Percentiles rank a stretch among this genome's conserved stretches.
phyloP scores from a whole-genome alignment of 2,888 invertebrate genomes.

The Callyntrura sp. region DNA sequence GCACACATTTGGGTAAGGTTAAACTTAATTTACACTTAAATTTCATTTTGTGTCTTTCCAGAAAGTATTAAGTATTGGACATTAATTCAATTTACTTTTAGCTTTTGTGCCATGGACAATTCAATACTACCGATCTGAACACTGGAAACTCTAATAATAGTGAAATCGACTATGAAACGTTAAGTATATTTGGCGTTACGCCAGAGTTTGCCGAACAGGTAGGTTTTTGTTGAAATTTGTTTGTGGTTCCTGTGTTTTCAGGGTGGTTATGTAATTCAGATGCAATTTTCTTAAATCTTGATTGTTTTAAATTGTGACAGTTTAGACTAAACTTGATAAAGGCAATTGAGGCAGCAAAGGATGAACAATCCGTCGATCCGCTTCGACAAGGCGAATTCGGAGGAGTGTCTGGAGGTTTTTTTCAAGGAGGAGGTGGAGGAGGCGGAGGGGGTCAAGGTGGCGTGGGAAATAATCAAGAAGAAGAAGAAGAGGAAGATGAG shows the following conservation, averaged over 20 bases:
- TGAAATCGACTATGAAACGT: conserved; percentile 61
- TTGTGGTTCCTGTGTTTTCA: too few species aligned
- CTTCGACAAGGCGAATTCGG: conserved; percentile 63
- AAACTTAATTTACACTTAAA: too few species aligned
- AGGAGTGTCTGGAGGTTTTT: conserved; percentile 54
- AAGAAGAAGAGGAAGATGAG: conserved; percentile 42
- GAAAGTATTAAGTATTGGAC: not conserved
- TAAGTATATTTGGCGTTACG: conserved; percentile 54
- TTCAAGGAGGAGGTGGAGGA: conserved; percentile 32
- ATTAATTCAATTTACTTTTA: not conserved
- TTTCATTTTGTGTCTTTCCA: too few species aligned
- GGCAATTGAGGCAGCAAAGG: conserved; percentile 64
- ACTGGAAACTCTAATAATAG: not conserved
- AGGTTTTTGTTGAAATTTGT: not conserved
- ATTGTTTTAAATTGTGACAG: conserved; percentile 39
- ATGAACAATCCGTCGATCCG: conserved; percentile 23
- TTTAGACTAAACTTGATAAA: conserved; percentile 71
- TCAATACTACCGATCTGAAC: not conserved
- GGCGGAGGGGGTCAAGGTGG: conserved; percentile 59
- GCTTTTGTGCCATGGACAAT: not conserved
- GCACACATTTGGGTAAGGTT: not conserved
- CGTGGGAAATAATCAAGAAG: conserved; percentile 59
- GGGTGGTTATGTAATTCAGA: not conserved
- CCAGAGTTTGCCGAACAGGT: conserved; percentile 68
- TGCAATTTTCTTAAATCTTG: not conserved